Conservation (phyloP, 1,140 invertebrate species). For the Heliconius nattereri region DNA sequence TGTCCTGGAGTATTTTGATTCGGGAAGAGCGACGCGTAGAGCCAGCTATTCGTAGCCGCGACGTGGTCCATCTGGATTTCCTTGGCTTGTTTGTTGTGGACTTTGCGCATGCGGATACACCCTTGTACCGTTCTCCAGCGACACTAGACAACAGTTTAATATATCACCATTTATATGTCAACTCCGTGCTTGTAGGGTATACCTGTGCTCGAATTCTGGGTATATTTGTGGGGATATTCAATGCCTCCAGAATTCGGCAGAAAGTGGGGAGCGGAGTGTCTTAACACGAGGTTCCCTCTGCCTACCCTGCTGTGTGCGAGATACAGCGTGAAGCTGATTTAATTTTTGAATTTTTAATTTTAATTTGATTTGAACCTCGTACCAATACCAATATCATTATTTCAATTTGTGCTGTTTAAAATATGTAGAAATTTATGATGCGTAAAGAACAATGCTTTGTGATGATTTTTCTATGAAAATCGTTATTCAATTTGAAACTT, state of each 20-base stretch:
- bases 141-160: constrained; percentile 18
- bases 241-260: background rate
- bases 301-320: too few species aligned
- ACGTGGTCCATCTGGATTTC: constrained; percentile 33
- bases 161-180: constrained; percentile 15
- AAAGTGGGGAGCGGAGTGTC: too few species aligned
- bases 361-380: too few species aligned
- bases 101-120: constrained; percentile 38
- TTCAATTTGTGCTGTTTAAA: too few species aligned
- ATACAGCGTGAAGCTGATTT: too few species aligned
- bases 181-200: background rate
- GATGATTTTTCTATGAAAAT: constrained; percentile 6
- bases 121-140: constrained; percentile 30
- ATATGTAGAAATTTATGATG: background rate
- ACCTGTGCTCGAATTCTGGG: background rate
- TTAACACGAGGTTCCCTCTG: too few species aligned
- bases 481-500: background rate
- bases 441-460: background rate
- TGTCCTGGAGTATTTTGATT: background rate
- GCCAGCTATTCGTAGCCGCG: background rate
- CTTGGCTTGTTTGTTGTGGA: constrained; percentile 36
- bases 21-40: background rate
- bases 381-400: too few species aligned
- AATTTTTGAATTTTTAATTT: too few species aligned
- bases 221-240: background rate